Conservation (phyloP, 2,888 invertebrate species). For the Conomelus anceps region DNA sequence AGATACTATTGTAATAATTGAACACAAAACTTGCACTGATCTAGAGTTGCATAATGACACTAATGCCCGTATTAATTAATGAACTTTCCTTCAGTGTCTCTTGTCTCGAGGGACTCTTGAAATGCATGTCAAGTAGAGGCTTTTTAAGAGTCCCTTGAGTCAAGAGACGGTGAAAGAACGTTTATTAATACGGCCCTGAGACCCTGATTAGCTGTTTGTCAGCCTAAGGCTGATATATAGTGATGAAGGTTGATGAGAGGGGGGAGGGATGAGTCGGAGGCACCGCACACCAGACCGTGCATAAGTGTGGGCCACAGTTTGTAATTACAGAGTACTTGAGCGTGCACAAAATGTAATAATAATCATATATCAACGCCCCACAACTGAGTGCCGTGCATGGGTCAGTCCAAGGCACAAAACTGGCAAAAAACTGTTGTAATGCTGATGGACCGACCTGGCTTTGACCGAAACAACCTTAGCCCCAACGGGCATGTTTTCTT, state of each 20-base stretch:
- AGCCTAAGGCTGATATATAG: neutral
- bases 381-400: slow-evolving; percentile 28
- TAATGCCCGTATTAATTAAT: neutral
- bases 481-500: slow-evolving; percentile 96
- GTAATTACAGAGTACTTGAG: slow-evolving; percentile 2
- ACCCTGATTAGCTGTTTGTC: neutral
- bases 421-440: slow-evolving; percentile 25
- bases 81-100: neutral
- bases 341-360: slow-evolving; percentile 21
- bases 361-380: slow-evolving; percentile 22
- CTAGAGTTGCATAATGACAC: neutral
- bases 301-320: slow-evolving; percentile 15
- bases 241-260: neutral
- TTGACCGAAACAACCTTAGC: slow-evolving; percentile 96
- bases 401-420: slow-evolving; percentile 24
- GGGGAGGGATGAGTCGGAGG: neutral
- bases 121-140: too few relatives aligned
- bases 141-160: too few relatives aligned
- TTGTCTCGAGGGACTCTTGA: neutral
- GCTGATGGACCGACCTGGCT: slow-evolving; percentile 81
- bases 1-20: neutral
- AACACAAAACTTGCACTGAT: neutral
- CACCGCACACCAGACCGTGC: slow-evolving; percentile 18
- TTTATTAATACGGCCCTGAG: neutral
- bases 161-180: too few relatives aligned